Base-by-base conservation (phyloP, 2,797 vertebrate species). In the Mus caroli region DNA sequence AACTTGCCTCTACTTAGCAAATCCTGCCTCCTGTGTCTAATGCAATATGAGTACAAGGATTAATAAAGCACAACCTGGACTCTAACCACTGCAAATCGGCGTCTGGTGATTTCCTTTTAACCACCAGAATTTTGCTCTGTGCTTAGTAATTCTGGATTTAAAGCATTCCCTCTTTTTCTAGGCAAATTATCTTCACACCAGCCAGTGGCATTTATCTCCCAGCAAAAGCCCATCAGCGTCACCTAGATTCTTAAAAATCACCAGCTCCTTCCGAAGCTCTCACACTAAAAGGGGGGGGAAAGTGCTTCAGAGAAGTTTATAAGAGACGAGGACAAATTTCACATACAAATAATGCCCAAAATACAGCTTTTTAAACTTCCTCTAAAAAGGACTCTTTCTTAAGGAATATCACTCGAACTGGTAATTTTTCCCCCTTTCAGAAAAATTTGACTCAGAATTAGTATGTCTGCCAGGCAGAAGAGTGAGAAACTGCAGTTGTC, bases 141-240 rank as follows among this genome's bases (percentile, higher is more conserved):
- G 50, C 80, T 91, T 90, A 80, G 34, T 92, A 95, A 95, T 87
- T 95, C 76, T 62, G 56, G 76, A 85, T 77, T 83, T 67, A 91
- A 40, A 94, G 75, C 54, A 60, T 85, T 95, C 94, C 56, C 34
- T 76, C 93, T 93, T 92, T 79, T 92, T 67, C 77, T 31, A 77
- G 75, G 92, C 54, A 97, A 97, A 94, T 54, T 92, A 58, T 96
- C 95, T 95, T 92, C 19, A 7, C 2, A 78, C 37, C 88, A 96
- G 89, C 64, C 79, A 83, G 83, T 54, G 52, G 73, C 80, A 91
- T 97, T 96, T 95, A 95, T 95, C 80, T 90, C 37, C 80, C 94
- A 96, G 80, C 64, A 92, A 96, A 91, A 90, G 87, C 73, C 13
- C 58, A 94, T 96, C 97, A 77, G 73, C 95, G 94, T 96, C 92